These are phyloP conservation scores for Halocaridina rubra DNA, from an alignment of 2,888 invertebrate species.

Conservation along the genomic window DNA sequence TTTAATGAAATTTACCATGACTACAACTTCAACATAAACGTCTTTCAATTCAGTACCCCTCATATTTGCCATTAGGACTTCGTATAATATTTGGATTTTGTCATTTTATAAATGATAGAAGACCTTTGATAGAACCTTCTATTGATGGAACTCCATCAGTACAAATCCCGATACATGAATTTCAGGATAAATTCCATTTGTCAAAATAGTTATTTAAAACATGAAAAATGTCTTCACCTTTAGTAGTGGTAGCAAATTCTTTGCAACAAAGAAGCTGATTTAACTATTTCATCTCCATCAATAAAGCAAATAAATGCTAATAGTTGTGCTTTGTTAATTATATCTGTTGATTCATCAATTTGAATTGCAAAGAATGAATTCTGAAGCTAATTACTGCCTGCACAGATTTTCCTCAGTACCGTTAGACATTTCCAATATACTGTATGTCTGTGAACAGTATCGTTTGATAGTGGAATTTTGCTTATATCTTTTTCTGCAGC, in stretches of 20 bases:
- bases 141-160: neutral
- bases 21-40: conserved; percentile 13
- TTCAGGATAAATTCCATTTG: conserved; percentile 7
- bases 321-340: neutral
- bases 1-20: conserved; percentile 21
- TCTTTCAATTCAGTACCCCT: neutral
- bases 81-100: neutral
- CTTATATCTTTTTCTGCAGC: neutral
- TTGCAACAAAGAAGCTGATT: conserved; percentile 16
- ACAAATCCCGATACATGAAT: conserved; percentile 20
- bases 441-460: neutral
- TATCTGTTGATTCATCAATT: conserved; percentile 9
- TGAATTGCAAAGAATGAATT: conserved; percentile 10
- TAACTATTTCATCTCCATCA: neutral
- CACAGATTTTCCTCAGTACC: neutral
- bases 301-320: neutral
- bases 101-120: neutral
- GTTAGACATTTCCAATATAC: neutral
- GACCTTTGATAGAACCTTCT: conserved; percentile 20
- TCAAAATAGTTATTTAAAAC: neutral
- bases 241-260: conserved; percentile 6
- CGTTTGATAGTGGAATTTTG: conserved; percentile 9
- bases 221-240: neutral
- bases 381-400: conserved; percentile 8
- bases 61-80: conserved; percentile 1